A percentile compares a stretch with the other conserved stretches of the same genome.
Evolutionary conservation across 2,888 invertebrate species (phyloP).

Genomic region (Amaurobius ferox): DNA sequence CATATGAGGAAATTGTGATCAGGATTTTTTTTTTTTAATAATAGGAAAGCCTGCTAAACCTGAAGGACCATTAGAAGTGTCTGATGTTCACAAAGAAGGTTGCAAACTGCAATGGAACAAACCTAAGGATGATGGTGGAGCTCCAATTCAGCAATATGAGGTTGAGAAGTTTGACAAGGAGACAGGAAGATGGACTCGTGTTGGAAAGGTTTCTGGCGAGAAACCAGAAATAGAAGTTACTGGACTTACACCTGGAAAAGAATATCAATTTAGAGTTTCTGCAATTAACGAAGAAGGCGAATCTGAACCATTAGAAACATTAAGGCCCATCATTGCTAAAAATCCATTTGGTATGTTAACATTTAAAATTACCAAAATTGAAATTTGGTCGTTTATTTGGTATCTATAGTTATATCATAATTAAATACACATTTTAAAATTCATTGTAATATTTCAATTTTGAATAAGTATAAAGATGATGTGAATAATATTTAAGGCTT

Average conservation of each 20-base stretch:
- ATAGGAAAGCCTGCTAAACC: conserved; percentile 88
- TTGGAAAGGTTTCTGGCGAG: conserved; percentile 80
- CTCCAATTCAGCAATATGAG: conserved; percentile 94
- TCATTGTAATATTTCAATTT: no score
- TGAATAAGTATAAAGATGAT: no score
- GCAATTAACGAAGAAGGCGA: conserved; percentile 96
- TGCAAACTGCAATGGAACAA: conserved; percentile 95
- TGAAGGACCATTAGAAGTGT: conserved; percentile 92
- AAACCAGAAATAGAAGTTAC: conserved; percentile 90
- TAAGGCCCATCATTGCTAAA: conserved; percentile 85
- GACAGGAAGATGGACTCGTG: conserved; percentile 91
- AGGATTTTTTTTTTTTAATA: neutral
- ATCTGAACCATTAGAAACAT: conserved; percentile 89
- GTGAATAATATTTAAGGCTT: no score
- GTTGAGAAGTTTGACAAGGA: conserved; percentile 90
- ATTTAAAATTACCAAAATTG: neutral
- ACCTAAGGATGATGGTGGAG: conserved; percentile 96
- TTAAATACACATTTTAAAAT: no score
- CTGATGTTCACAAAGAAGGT: conserved; percentile 88
- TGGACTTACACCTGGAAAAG: conserved; percentile 92
- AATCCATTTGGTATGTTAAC: conserved; percentile 87
- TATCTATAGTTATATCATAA: no score
- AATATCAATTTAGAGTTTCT: conserved; percentile 95
- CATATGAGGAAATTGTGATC: no score
- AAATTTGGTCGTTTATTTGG: no score